These are phyloP conservation scores for Chloroceryle amazona DNA, from an alignment of 2,797 vertebrate genomes.

Conservation along the genomic window DNA sequence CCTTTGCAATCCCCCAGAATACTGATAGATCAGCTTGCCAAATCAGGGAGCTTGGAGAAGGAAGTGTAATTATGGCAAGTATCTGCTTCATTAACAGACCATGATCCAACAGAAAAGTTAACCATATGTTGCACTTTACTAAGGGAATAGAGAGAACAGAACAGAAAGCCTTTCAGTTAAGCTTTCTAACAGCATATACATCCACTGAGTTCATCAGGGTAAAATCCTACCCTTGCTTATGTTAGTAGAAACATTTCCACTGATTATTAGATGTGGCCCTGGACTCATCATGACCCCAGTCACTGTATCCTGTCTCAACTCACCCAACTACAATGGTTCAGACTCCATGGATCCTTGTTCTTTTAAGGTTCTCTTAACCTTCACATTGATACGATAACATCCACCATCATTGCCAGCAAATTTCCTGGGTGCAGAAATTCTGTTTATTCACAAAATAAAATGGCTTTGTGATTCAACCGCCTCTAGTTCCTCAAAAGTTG, in stretches of 20 bases:
- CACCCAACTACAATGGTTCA: rapidly evolving
- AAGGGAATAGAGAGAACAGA: not conserved
- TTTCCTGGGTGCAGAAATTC: not conserved
- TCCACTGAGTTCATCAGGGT: not conserved
- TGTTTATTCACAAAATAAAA: not conserved
- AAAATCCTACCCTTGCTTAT: not conserved
- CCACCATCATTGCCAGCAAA: not conserved
- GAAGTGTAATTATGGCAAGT: conserved; percentile 3
- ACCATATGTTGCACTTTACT: not conserved
- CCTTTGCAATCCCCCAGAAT: not conserved
- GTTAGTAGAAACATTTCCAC: not conserved
- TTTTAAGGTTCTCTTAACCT: not conserved
- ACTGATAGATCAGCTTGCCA: conserved; percentile 30
- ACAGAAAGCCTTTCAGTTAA: not conserved
- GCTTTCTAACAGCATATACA: not conserved
- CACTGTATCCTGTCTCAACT: not conserved
- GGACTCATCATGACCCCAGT: rapidly evolving
- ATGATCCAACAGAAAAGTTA: not conserved
- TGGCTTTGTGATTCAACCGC: not conserved
- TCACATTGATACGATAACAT: not conserved
- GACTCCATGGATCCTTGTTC: rapidly evolving
- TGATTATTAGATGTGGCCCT: not conserved
- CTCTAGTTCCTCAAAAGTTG: not conserved
- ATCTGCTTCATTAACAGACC: conserved; percentile 3
- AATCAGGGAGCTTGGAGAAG: conserved; percentile 2